Evolutionary conservation across 1,140 invertebrate genomes (phyloP).

Genomic region (Nebria ingens): DNA sequence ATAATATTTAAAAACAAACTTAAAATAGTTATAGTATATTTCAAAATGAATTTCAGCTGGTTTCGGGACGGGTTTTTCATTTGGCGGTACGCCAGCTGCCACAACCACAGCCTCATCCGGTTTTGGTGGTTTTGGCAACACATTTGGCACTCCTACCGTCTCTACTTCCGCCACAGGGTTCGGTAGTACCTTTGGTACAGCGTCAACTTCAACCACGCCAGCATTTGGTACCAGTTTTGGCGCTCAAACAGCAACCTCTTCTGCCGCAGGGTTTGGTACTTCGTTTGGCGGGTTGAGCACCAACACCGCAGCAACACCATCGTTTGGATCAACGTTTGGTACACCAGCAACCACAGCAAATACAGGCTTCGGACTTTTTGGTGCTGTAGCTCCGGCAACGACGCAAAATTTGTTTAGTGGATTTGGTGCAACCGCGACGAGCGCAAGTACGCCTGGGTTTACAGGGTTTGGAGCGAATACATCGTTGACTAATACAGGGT

Average conservation of each 20-base stretch:
- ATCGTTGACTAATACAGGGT: conserved; percentile 31
- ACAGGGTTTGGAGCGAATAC: conserved; percentile 30
- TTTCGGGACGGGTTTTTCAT: conserved; percentile 10
- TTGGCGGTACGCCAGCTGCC: conserved; percentile 17
- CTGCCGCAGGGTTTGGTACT: conserved; percentile 25
- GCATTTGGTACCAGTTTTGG: conserved; percentile 33
- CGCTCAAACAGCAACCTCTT: conserved; percentile 22
- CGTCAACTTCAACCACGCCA: conserved; percentile 30
- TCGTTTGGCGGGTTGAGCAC: conserved; percentile 20
- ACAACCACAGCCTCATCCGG: conserved; percentile 20
- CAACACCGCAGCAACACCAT: conserved; percentile 12
- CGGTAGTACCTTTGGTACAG: conserved; percentile 35
- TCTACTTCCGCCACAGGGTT: conserved; percentile 17
- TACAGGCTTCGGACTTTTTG: conserved; percentile 37
- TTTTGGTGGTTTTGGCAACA: conserved; percentile 18
- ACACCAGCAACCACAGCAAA: conserved; percentile 19
- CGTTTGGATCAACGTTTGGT: conserved; percentile 32
- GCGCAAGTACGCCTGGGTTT: conserved; percentile 35
- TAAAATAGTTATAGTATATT: no score
- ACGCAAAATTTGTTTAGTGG: conserved; percentile 38
- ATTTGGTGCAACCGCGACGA: conserved; percentile 35
- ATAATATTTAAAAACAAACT: no score
- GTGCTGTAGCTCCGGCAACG: conserved; percentile 33
- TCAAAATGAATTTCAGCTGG: neutral
- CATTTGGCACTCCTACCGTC: conserved; percentile 18